A percentile compares a stretch with the other conserved stretches of the same genome.
Conservation (phyloP, 2,113 vertebrate genomes). For the Mus pahari region DNA sequence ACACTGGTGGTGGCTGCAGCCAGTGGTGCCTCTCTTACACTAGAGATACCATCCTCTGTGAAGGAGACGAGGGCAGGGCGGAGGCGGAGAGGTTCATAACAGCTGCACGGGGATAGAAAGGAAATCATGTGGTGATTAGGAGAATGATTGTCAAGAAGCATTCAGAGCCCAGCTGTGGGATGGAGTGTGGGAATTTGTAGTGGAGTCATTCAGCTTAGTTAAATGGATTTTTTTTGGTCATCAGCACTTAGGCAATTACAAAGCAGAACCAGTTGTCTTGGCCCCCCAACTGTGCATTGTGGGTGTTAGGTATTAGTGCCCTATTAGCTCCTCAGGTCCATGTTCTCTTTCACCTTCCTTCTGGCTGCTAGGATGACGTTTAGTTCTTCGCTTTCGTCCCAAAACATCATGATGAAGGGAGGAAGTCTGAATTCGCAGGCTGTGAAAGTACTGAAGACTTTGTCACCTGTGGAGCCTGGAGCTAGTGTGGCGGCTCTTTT, state of each 20-base stretch:
- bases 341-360: neutral
- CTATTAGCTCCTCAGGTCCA: neutral
- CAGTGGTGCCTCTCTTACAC: neutral
- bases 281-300: neutral
- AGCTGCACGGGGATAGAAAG: slow-evolving; percentile 68
- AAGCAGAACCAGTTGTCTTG: neutral
- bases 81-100: slow-evolving; percentile 21
- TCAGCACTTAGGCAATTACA: slow-evolving; percentile 43
- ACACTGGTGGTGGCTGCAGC: neutral
- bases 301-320: too few relatives aligned
- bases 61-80: neutral
- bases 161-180: slow-evolving; percentile 75
- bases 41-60: neutral
- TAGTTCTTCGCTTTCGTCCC: neutral
- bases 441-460: neutral
- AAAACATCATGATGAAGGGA: neutral
- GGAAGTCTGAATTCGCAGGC: neutral
- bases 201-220: slow-evolving; percentile 44
- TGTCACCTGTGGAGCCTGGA: neutral
- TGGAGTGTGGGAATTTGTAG: slow-evolving; percentile 16
- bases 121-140: slow-evolving; percentile 65
- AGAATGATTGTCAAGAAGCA: slow-evolving; percentile 59
- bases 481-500: neutral
- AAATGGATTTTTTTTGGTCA: neutral
- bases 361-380: neutral